Evolutionary conservation across 2,113 vertebrate species (phyloP), one percentile per base, ranked within the genome.

Genomic region (Grammomys surdaster): DNA sequence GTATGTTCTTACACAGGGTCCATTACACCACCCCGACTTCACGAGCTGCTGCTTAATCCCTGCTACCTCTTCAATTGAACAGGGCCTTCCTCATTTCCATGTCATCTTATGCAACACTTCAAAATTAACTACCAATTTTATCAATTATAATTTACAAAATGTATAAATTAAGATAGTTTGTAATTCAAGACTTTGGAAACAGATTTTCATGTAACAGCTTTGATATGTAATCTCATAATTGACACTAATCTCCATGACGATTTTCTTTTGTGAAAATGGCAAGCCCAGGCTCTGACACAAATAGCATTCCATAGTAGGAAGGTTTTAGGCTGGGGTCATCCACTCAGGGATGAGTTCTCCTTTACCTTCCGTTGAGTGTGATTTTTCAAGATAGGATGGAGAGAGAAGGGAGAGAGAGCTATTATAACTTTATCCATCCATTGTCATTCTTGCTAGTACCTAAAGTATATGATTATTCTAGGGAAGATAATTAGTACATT

Each of bases 21-120:
- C 17, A 98, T 99, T 67, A 65, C 99, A 98, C 0, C 98, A 98
- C 46, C 98, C 98, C 17, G 98, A 98, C 88, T 99, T 99, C 1
- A 98, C 98, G 31, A 98, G 99, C 89, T 98, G 98, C 28, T 99
- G 99, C 88, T 99, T 99, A 54, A 99, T 98, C 93, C 98, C 99
- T 76, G 99, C 98, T 11, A 99, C 99, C 0, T 98, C 99, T 33
- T 98, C 99, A 13, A 98, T 99, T 4, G 98, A 99, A 65, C 98
- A 99, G 99, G 99, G 31, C 31, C 67, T 69, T 99, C 97, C 94
- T 0, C 0, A 31, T 60, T 91, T 60, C 56, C 2, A 1, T 33
- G 70, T 93, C 67, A 87, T 95, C 72, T 76, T 75, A 73, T 7
- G 56, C 13, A n/a, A 28, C 46, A 67, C 58, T 67, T 54, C 54